Base-by-base conservation (phyloP, 2,113 vertebrate species). In the Elephas maximus region DNA sequence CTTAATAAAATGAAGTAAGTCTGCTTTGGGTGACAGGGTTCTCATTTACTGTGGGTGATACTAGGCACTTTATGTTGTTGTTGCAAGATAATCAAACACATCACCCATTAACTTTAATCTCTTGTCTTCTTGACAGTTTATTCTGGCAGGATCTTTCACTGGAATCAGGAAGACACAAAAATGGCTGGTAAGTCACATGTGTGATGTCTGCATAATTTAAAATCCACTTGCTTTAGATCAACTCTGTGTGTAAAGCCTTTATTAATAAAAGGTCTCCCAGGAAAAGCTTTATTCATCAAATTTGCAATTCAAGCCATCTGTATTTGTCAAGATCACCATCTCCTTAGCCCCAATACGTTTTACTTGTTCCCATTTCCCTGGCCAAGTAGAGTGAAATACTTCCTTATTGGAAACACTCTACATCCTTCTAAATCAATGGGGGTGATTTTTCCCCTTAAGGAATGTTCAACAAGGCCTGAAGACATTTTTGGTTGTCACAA, bases 91-190 rank as follows among this genome's bases (percentile, higher is more conserved):
- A 20, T 10, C 48, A 41, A 21, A 45, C 2, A 5, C 10, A 2
- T 53, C 74, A 12, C 67, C 62, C 67, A 26, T 14, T 96, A 82
- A 95, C 51, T 21, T 84, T 8, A 18, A 63, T 51, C 8, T 91
- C 69, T 93, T 63, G 14, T 91, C 71, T 90, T 93, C 85, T 62
- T 20, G 21, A 79, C 93, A 98, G 98, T 98, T 97, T 41, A 8
- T 91, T 71, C 0, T 94, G 45, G 60, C 97, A 18, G 98, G 98
- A 80, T 94, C 4, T 10, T 0, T 95, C 96, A 91, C 93, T 67
- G 37, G 53, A 33, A 17, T 0, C 5, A 6, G 74, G 15, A 11
- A 41, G 20, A 81, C 63, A 45, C n/a, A 26, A 20, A 92, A 45
- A 26, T 7, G 20, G 17, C 7, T 30, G 96, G 98, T 97, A 63